phyloP scores from a whole-genome alignment of 2,888 invertebrate species.

The Lymantria dispar region DNA sequence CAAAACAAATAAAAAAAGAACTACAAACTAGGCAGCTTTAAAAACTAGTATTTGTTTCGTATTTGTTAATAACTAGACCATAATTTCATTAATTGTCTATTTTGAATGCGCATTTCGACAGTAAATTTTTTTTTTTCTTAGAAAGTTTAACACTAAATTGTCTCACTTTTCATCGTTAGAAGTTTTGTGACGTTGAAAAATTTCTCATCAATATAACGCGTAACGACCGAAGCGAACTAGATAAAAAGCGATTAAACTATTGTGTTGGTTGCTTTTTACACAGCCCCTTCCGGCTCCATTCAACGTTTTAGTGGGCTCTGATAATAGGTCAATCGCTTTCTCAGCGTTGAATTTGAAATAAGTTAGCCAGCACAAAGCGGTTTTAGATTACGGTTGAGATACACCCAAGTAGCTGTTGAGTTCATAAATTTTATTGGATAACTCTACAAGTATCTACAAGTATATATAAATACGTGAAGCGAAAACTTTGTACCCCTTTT shows the following conservation, averaged over 20 bases:
- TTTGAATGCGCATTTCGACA: too few relatives aligned
- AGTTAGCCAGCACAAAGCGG: conserved; percentile 17
- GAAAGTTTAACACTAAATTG: too few relatives aligned
- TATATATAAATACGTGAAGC: too few relatives aligned
- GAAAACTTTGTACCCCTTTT: too few relatives aligned
- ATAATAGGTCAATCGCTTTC: conserved; percentile 28
- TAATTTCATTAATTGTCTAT: too few relatives aligned
- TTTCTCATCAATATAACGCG: too few relatives aligned
- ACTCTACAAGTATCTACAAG: too few relatives aligned
- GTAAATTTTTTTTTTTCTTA: too few relatives aligned
- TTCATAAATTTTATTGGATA: not conserved
- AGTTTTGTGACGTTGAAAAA: too few relatives aligned
- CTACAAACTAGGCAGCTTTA: not conserved
- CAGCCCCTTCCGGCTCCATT: conserved; percentile 24
- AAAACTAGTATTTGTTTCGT: not conserved
- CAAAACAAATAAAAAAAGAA: conserved; percentile 27
- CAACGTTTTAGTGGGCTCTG: conserved; percentile 22
- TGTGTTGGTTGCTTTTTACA: conserved; percentile 22
- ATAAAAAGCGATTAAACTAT: conserved; percentile 28
- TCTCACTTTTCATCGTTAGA: too few relatives aligned
- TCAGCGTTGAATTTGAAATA: conserved; percentile 18
- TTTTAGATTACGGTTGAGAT: conserved; percentile 10
- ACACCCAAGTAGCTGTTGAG: not conserved
- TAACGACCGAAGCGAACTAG: conserved; percentile 12
- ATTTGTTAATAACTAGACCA: too few relatives aligned